Base-by-base conservation (phyloP, 2,888 invertebrate genomes). In the Eupithecia centaureata region DNA sequence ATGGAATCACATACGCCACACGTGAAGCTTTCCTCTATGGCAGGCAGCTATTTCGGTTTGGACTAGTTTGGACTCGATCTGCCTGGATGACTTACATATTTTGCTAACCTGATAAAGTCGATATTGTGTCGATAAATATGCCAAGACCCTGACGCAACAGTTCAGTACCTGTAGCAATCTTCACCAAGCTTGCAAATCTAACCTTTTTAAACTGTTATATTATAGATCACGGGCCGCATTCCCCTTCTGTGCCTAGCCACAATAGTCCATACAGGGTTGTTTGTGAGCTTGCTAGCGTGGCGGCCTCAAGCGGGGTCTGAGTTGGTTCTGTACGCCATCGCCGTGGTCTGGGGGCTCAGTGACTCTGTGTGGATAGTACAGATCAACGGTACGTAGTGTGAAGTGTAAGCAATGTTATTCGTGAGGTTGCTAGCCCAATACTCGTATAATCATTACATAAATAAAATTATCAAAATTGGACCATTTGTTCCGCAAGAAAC, bases 321-420 rank as follows among this genome's bases (percentile, higher is more conserved):
- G 8, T 82, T 94, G 79, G 78, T 91, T n/a, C 83, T 95, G 77
- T 95, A 94, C 82, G 82, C 94, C 61, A 86, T 95, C 12, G 94
- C 95, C 0, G 94, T 92, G n/a, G 77, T 95, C 7, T 95, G 95
- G 95, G 95, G 95, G 0, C 82, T 95, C 51, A 93, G 94, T 10
- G 95, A 95, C 81, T 95, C 95, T 0, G 89, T 95, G 7, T 95
- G 95, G 95, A 92, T 95, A 63, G 95, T 95, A 5, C 95, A 95
- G 80, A 94, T 95, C 7, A 95, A 95, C 77, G 94, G 95, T 95
- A 77, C 25, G 54, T 61, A 15, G 59, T 2, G 10, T 12, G n/a
- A 38, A 61, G 28, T 56, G n/a, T n/a, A n/a, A n/a, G n/a, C n/a
- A n/a, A n/a, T n/a, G n/a, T n/a, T n/a, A n/a, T n/a, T n/a, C n/a